phyloP scores from a whole-genome alignment of 2,113 vertebrate species.

The Fregetta grallaria region DNA sequence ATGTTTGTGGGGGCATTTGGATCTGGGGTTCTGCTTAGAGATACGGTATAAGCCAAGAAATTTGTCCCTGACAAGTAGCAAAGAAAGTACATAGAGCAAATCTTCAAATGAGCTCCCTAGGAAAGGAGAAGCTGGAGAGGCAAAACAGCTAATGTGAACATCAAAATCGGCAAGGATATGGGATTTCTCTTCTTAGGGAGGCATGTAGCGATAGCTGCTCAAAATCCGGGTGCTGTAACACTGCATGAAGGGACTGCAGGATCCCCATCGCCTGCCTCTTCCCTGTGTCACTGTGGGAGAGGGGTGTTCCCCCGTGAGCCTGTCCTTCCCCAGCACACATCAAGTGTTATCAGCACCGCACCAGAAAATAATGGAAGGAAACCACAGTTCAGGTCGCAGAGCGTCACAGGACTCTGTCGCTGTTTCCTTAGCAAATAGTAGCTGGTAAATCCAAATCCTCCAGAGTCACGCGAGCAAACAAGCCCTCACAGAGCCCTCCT shows the following conservation, averaged over 20 bases:
- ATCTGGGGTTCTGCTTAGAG: neutral
- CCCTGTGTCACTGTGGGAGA: neutral
- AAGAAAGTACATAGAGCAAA: neutral
- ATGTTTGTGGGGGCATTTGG: neutral
- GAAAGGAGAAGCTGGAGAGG: neutral
- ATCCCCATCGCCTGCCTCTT: neutral
- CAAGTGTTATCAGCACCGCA: neutral
- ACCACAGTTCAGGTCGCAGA: neutral
- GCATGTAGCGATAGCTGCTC: neutral
- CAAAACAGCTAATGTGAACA: neutral
- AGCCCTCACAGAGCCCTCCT: neutral
- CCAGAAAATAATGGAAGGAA: slow-evolving; percentile 11
- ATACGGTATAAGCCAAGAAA: neutral
- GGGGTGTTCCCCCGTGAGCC: neutral
- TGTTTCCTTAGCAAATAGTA: slow-evolving; percentile 1
- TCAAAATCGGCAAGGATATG: neutral
- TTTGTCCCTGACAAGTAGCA: neutral
- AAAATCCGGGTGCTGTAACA: neutral
- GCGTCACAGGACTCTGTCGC: neutral
- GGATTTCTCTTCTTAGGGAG: neutral
- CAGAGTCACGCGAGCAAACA: neutral
- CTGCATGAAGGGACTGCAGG: neutral
- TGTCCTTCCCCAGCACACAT: neutral
- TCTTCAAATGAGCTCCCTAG: neutral
- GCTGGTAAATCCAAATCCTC: neutral